These are phyloP conservation scores for Chloroceryle inda DNA, from an alignment of 2,797 vertebrate genomes.

Conservation along the genomic window DNA sequence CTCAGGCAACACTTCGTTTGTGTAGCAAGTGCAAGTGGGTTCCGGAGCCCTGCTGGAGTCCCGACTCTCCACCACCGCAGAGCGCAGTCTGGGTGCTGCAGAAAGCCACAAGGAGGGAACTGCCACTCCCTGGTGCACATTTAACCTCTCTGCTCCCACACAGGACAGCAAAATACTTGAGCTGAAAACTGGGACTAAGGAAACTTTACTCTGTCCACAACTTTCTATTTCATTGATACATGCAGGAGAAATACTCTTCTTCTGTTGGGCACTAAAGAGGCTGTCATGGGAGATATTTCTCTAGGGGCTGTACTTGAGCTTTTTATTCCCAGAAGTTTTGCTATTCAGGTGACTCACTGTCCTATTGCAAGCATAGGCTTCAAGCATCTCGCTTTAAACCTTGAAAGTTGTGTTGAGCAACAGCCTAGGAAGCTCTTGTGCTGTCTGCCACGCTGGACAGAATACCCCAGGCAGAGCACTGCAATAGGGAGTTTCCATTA, in stretches of 20 bases:
- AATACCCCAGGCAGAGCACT: background rate
- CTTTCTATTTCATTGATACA: background rate
- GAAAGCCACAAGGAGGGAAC: background rate
- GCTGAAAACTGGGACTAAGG: background rate
- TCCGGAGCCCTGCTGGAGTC: fast-evolving
- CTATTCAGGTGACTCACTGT: background rate
- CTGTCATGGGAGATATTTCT: background rate
- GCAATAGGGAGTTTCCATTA: background rate
- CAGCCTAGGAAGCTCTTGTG: background rate
- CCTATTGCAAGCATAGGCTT: background rate
- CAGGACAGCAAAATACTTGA: background rate
- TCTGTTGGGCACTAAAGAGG: background rate
- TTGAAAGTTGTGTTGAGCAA: background rate
- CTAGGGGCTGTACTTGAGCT: background rate
- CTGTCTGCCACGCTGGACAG: background rate
- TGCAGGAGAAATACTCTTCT: background rate
- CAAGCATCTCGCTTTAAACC: background rate
- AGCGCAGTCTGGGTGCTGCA: background rate
- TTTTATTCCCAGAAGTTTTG: background rate
- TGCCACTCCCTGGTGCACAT: background rate
- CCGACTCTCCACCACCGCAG: fast-evolving
- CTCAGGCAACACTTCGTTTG: fast-evolving
- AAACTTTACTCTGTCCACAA: background rate
- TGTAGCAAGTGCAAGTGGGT: fast-evolving
- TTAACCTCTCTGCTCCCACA: background rate